A percentile compares a stretch with the other conserved stretches of the same genome.
These are phyloP conservation scores for Trachythela sp. DNA, from an alignment of 64 coral and sea anemone genomes.

Conservation along the genomic window DNA sequence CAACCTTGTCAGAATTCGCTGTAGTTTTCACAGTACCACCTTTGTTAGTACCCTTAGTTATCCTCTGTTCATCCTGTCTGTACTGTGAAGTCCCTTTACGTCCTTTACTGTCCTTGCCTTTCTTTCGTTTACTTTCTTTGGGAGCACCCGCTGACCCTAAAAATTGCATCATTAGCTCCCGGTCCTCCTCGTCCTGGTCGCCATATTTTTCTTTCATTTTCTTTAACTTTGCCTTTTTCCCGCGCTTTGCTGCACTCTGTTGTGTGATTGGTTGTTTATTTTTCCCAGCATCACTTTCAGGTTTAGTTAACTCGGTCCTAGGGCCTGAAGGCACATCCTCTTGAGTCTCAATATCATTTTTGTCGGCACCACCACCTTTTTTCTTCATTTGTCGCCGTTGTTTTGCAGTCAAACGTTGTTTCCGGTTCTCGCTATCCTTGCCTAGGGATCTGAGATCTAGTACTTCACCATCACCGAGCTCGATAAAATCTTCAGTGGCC, in stretches of 20 bases:
- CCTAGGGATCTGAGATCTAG: conserved; percentile 3
- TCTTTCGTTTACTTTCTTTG: conserved; percentile 17
- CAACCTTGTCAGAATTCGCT: background rate
- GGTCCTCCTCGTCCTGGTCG: conserved; percentile 95
- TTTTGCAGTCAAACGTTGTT: conserved; percentile 66
- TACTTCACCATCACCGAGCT: background rate
- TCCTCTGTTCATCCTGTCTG: background rate
- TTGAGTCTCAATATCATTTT: background rate
- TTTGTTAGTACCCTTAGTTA: background rate
- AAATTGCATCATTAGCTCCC: conserved; percentile 87
- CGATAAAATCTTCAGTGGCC: conserved; percentile 41
- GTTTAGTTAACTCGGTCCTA: background rate
- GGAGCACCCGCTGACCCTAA: conserved; percentile 40
- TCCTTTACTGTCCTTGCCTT: background rate
- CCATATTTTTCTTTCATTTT: conserved; percentile 98
- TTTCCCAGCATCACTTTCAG: conserved; percentile 15
- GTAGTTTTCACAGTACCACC: background rate
- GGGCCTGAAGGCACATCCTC: background rate
- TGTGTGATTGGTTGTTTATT: background rate
- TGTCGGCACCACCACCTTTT: background rate
- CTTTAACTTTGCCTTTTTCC: conserved; percentile 73
- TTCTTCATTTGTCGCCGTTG: conserved; percentile 48
- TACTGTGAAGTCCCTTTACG: background rate
- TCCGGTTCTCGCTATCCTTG: conserved; percentile 14
- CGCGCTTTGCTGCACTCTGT: background rate